Evolutionary conservation across 1,140 invertebrate species (phyloP), one percentile per base, ranked within the genome.

Genomic region (Drosophila kepulauana): DNA sequence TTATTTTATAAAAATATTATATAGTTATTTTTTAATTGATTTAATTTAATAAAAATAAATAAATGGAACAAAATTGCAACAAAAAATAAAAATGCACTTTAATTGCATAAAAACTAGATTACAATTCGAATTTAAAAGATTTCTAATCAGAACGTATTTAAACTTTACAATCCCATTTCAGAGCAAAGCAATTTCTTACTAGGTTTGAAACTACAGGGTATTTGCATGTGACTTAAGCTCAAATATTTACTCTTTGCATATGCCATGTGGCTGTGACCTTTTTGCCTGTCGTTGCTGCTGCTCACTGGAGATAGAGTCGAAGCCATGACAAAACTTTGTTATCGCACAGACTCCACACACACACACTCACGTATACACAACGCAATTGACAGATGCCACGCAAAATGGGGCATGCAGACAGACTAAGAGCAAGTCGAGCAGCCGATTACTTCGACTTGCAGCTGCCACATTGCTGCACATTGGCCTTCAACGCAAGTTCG

Each of bases 241-340:
- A 8, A 1, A 49, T 5, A 25, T 28, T 43, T 43, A 43, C n/a
- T 13, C 11, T 13, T 43, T 43, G 41, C 41, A 43, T 43, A 13
- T 43, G 41, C n/a, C 41, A n/a, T 41, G 59, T 56, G 43, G 54
- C 48, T 57, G 38, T 63, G 71, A 54, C 66, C 66, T 62, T 69
- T 75, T 8, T 62, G 64, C 33, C 49, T n/a, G 57, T 6, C 58
- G 25, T 20, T 35, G 49, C 38, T 33, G 38, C 35, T 49, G 30
- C 48, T 30, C 16, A 11, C n/a, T 59, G 57, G 20, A 57, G 35
- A 57, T 41, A 41, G 35, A 48, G 58, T 33, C 28, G 57, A 62
- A 41, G 49, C 65, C 66, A 35, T 51, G 51, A 45, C 67, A 62
- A 75, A 70, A 70, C 58, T 75, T 70, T 35, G 66, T 70, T 75